A percentile compares a stretch with the other conserved stretches of the same genome.
Evolutionary conservation across 2,888 invertebrate species (phyloP).

Genomic region (Pinctada fucata): DNA sequence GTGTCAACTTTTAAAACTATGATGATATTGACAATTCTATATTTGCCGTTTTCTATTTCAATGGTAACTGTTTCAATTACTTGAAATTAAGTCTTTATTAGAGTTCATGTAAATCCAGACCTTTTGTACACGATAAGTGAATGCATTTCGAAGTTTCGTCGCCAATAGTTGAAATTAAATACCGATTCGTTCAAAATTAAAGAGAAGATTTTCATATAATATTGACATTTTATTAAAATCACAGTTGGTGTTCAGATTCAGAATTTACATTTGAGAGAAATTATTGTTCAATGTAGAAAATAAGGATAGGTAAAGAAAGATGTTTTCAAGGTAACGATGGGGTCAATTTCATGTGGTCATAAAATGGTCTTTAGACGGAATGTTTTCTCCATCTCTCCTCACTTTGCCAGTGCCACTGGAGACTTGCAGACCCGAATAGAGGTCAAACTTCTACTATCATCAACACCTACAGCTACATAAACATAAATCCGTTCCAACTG

Average conservation of each 20-base stretch:
- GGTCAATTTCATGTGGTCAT: no score
- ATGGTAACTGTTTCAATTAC: background rate
- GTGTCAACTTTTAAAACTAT: background rate
- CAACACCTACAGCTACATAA: conserved; percentile 1
- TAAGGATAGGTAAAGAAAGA: no score
- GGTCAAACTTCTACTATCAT: background rate
- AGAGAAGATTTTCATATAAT: no score
- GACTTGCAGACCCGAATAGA: background rate
- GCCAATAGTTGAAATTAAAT: no score
- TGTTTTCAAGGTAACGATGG: no score
- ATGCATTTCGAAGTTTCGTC: no score
- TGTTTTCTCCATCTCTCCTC: background rate
- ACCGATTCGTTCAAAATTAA: no score
- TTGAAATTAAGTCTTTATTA: background rate
- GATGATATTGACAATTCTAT: background rate
- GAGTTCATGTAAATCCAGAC: background rate
- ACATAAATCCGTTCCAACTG: background rate
- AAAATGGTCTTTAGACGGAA: background rate
- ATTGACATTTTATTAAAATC: no score
- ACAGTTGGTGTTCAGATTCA: no score
- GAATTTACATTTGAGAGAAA: no score
- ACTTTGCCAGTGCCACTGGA: background rate
- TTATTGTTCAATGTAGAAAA: no score
- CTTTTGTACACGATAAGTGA: no score
- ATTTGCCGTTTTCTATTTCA: background rate